Evolutionary conservation across 2,888 invertebrate genomes (phyloP).

Genomic region (Nebria brevicollis): DNA sequence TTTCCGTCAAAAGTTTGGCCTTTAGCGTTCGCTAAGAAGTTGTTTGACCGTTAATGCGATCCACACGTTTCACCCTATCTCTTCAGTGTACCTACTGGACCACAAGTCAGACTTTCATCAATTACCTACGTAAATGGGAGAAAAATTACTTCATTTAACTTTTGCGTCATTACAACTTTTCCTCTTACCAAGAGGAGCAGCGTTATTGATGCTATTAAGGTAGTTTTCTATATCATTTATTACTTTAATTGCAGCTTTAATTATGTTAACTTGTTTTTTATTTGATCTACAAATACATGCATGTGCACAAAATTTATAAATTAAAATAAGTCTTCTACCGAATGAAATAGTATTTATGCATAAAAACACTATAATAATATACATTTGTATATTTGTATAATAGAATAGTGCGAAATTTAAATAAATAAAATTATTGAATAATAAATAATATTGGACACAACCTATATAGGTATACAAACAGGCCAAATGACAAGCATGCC

Average conservation of each 20-base stretch:
- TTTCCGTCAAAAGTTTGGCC: slow-evolving; percentile 31
- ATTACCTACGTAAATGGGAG: not conserved
- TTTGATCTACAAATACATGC: too few relatives aligned
- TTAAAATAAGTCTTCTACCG: too few relatives aligned
- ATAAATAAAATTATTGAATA: not conserved
- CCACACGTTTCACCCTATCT: not conserved
- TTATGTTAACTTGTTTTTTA: too few relatives aligned
- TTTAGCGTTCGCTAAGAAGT: slow-evolving; percentile 6
- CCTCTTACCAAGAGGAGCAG: not conserved
- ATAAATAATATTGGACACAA: not conserved
- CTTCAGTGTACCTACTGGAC: not conserved
- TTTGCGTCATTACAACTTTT: not conserved
- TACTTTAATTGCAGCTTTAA: too few relatives aligned
- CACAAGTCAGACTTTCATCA: not conserved
- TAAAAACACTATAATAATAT: too few relatives aligned
- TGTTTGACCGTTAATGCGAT: slow-evolving; percentile 16
- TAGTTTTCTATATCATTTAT: too few relatives aligned
- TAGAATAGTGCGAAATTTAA: not conserved
- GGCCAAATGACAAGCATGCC: not conserved
- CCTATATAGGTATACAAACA: too few relatives aligned
- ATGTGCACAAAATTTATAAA: too few relatives aligned
- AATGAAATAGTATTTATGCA: too few relatives aligned
- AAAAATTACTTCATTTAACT: not conserved
- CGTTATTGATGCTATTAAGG: too few relatives aligned
- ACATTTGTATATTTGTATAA: too few relatives aligned